Evolutionary conservation across 35 echinoderm and acorn worm species (phyloP).

Genomic region (Ophioderma brevispina): DNA sequence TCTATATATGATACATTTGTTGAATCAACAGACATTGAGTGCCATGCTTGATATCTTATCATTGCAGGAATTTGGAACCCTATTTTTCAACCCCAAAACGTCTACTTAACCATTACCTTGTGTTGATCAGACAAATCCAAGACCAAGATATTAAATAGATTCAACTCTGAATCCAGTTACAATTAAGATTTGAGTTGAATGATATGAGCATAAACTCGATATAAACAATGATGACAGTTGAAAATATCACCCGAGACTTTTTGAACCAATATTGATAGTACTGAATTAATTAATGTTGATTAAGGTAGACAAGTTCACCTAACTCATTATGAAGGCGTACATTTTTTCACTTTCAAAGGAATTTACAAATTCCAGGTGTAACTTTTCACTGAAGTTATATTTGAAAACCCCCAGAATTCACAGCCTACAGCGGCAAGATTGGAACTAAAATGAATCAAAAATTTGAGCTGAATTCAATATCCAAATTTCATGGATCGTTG

Average conservation of each 20-base stretch:
- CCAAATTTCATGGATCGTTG: not conserved
- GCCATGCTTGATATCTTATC: not conserved
- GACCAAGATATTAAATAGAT: not conserved
- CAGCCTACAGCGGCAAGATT: conserved; percentile 24
- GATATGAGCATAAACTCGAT: too few relatives aligned
- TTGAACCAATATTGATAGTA: too few relatives aligned
- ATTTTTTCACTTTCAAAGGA: not conserved
- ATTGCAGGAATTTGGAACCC: not conserved
- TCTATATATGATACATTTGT: not conserved
- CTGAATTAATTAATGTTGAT: too few relatives aligned
- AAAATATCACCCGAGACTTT: too few relatives aligned
- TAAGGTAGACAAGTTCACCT: too few relatives aligned
- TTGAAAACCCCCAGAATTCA: conserved; percentile 26
- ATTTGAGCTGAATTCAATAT: not conserved
- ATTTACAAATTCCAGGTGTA: not conserved
- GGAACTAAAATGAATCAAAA: conserved; percentile 30
- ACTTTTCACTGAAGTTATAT: not conserved
- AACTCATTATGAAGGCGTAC: too few relatives aligned
- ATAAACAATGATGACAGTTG: too few relatives aligned
- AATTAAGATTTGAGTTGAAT: too few relatives aligned
- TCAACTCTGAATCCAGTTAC: too few relatives aligned
- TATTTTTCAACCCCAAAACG: not conserved
- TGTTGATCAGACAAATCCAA: not conserved
- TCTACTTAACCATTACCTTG: not conserved
- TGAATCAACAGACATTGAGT: not conserved